Percentiles rank a stretch among this genome's conserved stretches.
Evolutionary conservation across 2,888 invertebrate species (phyloP).

Genomic region (Drosophila helvetica): DNA sequence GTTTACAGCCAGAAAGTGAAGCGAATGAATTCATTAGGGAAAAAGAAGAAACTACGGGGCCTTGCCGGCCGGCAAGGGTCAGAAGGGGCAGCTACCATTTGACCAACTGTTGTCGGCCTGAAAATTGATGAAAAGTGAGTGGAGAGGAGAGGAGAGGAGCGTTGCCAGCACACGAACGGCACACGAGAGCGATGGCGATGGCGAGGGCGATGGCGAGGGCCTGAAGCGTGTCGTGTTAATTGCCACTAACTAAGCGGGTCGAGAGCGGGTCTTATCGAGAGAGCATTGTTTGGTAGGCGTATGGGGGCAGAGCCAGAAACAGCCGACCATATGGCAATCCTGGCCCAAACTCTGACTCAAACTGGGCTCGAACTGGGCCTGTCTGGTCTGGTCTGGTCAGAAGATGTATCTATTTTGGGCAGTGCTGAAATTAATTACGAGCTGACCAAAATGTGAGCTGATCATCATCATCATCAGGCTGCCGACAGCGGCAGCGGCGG

Average conservation of each 20-base stretch:
- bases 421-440: slow-evolving; percentile 74
- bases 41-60: slow-evolving; percentile 46
- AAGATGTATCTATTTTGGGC: slow-evolving; percentile 77
- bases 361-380: background rate
- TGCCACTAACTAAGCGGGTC: slow-evolving; percentile 76
- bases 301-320: slow-evolving; percentile 18
- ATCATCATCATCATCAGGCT: slow-evolving; percentile 45
- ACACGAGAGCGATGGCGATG: slow-evolving; percentile 41
- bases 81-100: slow-evolving; percentile 42
- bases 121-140: slow-evolving; percentile 69
- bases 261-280: slow-evolving; percentile 32
- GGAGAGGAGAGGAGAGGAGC: slow-evolving; percentile 4
- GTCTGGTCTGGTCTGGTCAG: slow-evolving; percentile 9
- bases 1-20: slow-evolving; percentile 72
- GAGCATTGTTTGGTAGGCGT: slow-evolving; percentile 53
- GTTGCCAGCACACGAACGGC: slow-evolving; percentile 63
- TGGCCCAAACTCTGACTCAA: background rate
- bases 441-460: slow-evolving; percentile 71
- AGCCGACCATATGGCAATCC: slow-evolving; percentile 27
- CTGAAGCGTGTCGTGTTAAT: slow-evolving; percentile 82
- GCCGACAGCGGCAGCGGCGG: slow-evolving; percentile 45
- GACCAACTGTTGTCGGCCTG: slow-evolving; percentile 67
- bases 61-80: slow-evolving; percentile 35
- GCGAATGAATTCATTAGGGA: slow-evolving; percentile 79
- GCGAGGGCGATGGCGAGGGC: slow-evolving; percentile 35